A percentile compares a stretch with the other conserved stretches of the same genome.
phyloP scores from a whole-genome alignment of 2,797 vertebrate species.

The Etheostoma perlongum region DNA sequence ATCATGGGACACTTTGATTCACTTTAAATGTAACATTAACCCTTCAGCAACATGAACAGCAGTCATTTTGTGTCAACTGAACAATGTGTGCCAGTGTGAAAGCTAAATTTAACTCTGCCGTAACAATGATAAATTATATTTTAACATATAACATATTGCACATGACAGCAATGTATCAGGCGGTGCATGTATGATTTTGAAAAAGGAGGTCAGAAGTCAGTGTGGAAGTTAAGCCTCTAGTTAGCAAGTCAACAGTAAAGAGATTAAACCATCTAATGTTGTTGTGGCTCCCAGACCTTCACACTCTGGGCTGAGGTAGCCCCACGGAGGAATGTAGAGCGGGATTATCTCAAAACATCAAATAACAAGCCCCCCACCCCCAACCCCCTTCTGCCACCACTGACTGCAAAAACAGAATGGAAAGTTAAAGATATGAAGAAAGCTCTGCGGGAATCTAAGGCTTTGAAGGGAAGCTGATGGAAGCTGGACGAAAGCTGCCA shows the following conservation, averaged over 20 bases:
- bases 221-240: constrained; percentile 1
- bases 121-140: not conserved
- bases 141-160: not conserved
- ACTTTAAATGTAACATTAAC: not conserved
- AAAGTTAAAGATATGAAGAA: constrained; percentile 32
- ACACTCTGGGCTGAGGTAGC: constrained; percentile 30
- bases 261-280: constrained; percentile 41
- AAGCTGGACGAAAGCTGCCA: constrained; percentile 20
- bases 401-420: constrained; percentile 41
- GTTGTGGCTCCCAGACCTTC: constrained; percentile 36
- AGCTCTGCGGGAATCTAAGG: constrained; percentile 36
- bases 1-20: constrained; percentile 44
- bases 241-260: constrained; percentile 19
- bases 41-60: constrained; percentile 6
- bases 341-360: constrained; percentile 68
- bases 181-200: not conserved
- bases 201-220: not conserved
- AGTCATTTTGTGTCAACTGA: constrained; percentile 2
- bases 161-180: not conserved
- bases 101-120: fast-evolving
- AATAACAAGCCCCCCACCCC: constrained; percentile 44
- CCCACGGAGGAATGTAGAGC: constrained; percentile 54
- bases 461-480: constrained; percentile 36
- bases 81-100: not conserved
- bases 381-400: constrained; percentile 10